Evolutionary conservation across 2,888 invertebrate genomes (phyloP).

Genomic region (Mayetiola destructor): DNA sequence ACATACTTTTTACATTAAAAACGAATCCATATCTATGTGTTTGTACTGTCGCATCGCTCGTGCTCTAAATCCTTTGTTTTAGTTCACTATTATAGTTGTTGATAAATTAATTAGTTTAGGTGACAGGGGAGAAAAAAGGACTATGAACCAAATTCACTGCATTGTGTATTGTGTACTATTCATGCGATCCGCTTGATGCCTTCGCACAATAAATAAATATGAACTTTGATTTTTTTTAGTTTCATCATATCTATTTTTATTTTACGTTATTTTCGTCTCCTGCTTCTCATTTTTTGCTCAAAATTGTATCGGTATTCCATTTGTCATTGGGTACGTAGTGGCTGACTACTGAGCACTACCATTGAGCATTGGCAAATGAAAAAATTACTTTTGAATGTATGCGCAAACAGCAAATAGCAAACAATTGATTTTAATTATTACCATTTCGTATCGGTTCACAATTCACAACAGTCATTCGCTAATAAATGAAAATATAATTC

Average conservation of each 20-base stretch:
- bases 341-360: background rate
- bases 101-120: conserved; percentile 8
- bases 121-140: too few relatives aligned
- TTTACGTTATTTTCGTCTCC: background rate
- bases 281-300: background rate
- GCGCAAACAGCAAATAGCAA: background rate
- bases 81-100: background rate
- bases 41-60: background rate
- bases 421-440: conserved; percentile 11
- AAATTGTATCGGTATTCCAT: background rate
- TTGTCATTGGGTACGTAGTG: background rate
- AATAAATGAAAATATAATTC: background rate
- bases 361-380: background rate
- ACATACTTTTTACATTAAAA: too few relatives aligned
- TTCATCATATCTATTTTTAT: too few relatives aligned
- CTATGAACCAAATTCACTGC: conserved; percentile 3
- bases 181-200: background rate
- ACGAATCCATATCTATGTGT: background rate
- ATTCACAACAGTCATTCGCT: background rate
- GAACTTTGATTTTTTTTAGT: background rate
- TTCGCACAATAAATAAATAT: background rate
- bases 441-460: background rate
- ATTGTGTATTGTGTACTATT: background rate
- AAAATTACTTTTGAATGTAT: background rate
- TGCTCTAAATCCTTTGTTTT: background rate